Base-by-base conservation (phyloP, 1,140 invertebrate genomes). In the Solenopsis fugax region DNA sequence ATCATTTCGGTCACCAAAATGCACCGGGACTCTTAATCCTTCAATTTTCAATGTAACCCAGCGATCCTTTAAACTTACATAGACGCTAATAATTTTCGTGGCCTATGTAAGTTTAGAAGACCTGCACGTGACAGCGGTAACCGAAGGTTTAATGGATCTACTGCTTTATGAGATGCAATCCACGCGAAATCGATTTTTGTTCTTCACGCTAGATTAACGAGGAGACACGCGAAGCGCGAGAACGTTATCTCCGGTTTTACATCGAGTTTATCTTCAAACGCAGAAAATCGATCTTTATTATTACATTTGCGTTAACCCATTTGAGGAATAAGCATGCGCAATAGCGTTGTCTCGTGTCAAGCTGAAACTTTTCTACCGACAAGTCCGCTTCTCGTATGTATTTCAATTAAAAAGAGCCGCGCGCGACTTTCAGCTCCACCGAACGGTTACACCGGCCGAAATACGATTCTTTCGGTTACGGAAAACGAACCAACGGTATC, bases 391-490 rank as follows among this genome's bases (percentile, higher is more conserved):
- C 21, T 82, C 18, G 80, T 58, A 73, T 82, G 80, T 60, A 82
- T 82, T 82, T 82, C 41, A 48, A 82, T 82, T 73, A 82, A 82
- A 82, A 82, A 73, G 54, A 29, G 1, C 24, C 24, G 67, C 50
- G 37, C 78, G 37, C 78, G 65, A 81, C 50, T 54, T 81, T 54
- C 77, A 81, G 64, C 41, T 67, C 29, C 60, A 24, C 62, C 21
- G 78, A n/a, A 45, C 13, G 65, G 50, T 81, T 81, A 69, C 78
- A 41, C 9, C 34, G 78, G n/a, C 7, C 48, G 80, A 73, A 82
- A 82, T 16, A 73, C 67, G 80, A 82, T 82, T 82, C 80, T 73
- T 82, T 82, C n/a, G 67, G 80, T 82, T 82, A 73, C 67, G 77
- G n/a, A 67, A 80, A 80, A 80, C 62, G 80, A 82, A 18, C 69